Conservation (phyloP, 2,888 invertebrate genomes). For the Antitype chi region DNA sequence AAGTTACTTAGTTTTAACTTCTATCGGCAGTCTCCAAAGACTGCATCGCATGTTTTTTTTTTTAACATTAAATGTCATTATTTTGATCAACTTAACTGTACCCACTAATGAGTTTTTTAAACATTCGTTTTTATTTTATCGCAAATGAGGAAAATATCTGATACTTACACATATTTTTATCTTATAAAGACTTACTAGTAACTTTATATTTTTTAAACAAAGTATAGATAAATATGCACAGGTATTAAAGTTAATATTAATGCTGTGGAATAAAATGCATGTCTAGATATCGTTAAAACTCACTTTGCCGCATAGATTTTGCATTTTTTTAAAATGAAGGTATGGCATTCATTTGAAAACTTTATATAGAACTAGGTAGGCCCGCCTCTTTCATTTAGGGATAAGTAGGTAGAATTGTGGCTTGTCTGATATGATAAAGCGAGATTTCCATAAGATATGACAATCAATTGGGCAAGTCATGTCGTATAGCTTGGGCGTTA, state of each 20-base stretch:
- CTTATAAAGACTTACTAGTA: background rate
- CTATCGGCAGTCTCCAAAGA: no score
- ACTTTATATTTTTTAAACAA: background rate
- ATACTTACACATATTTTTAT: background rate
- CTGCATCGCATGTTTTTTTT: no score
- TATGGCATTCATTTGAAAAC: no score
- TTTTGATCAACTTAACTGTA: background rate
- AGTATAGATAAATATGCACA: slow-evolving; percentile 4
- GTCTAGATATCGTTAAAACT: background rate
- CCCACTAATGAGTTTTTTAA: slow-evolving; percentile 3
- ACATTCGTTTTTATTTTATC: slow-evolving; percentile 2
- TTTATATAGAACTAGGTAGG: no score
- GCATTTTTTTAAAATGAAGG: background rate
- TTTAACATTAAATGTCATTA: background rate
- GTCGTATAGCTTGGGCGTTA: no score
- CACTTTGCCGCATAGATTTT: background rate
- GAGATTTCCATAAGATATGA: no score
- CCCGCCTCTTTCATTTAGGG: no score
- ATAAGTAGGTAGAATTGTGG: no score
- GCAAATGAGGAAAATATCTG: background rate
- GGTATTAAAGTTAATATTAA: slow-evolving; percentile 10
- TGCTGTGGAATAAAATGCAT: background rate
- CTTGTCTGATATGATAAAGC: no score
- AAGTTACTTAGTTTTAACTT: no score
- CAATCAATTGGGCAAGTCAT: no score